phyloP scores from a whole-genome alignment of 2,797 vertebrate genomes.

The Cossypha heuglini region DNA sequence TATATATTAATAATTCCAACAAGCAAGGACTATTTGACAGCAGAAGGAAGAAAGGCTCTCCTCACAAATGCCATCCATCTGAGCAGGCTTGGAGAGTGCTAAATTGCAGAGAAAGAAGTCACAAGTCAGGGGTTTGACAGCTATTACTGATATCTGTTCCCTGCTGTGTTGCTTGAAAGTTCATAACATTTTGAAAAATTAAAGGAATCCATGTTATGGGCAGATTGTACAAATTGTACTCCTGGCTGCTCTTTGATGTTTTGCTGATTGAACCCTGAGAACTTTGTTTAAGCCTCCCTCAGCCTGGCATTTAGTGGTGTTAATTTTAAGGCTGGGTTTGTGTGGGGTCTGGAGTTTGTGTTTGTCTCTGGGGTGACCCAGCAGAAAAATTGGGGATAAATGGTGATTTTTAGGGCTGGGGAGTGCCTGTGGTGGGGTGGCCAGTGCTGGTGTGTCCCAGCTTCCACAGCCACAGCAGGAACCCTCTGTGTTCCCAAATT shows the following conservation, averaged over 20 bases:
- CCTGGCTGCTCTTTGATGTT: not conserved
- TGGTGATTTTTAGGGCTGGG: not conserved
- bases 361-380: not conserved
- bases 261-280: not conserved
- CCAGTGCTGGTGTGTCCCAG: accelerated
- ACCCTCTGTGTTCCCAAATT: accelerated
- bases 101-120: not conserved
- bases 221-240: not conserved
- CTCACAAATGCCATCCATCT: not conserved
- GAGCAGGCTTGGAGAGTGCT: not conserved
- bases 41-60: not conserved
- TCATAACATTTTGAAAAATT: slow-evolving; percentile 28
- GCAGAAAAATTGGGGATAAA: not conserved
- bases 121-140: not conserved
- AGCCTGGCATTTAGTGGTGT: not conserved
- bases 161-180: slow-evolving; percentile 3
- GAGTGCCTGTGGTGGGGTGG: not conserved
- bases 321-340: not conserved
- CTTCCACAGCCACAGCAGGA: not conserved
- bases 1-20: no score
- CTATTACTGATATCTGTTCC: not conserved
- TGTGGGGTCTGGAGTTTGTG: not conserved
- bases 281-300: not conserved
- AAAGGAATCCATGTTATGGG: not conserved
- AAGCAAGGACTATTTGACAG: not conserved